Percentiles rank a stretch among this genome's conserved stretches.
Evolutionary conservation across 2,113 vertebrate genomes (phyloP).

Genomic region (Vulpes lagopus): DNA sequence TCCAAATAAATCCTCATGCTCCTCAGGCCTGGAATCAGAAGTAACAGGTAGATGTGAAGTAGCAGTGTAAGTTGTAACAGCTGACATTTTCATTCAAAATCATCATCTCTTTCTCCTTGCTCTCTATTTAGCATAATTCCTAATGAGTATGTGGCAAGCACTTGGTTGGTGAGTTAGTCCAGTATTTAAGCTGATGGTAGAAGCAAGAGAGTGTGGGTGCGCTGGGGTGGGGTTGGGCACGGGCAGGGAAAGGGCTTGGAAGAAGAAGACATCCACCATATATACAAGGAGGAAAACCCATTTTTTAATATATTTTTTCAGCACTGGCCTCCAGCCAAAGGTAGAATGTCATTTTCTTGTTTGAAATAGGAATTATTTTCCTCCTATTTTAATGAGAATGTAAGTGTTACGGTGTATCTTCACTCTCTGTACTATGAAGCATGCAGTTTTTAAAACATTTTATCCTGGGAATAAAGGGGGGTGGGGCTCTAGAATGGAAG

Average conservation of each 20-base stretch:
- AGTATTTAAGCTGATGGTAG: not conserved
- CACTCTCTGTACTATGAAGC: not conserved
- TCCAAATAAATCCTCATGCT: not conserved
- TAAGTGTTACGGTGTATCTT: not conserved
- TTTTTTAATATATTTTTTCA: not conserved
- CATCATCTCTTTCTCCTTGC: not conserved
- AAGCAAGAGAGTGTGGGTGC: not conserved
- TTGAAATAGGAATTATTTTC: not conserved
- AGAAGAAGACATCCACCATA: not conserved
- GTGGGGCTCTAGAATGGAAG: not conserved
- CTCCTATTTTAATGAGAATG: conserved; percentile 2
- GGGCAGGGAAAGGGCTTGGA: not conserved
- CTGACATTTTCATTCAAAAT: not conserved
- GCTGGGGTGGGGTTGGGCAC: accelerated
- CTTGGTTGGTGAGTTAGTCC: not conserved
- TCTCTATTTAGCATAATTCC: not conserved
- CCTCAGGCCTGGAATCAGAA: not conserved
- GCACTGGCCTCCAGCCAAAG: not conserved
- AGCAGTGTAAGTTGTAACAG: not conserved
- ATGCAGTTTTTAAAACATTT: not conserved
- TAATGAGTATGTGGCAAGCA: not conserved
- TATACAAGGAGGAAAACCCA: not conserved
- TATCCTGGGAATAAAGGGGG: not conserved
- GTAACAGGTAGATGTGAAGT: not conserved
- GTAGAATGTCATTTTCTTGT: not conserved